Percentiles rank a stretch among this genome's conserved stretches.
phyloP scores from a whole-genome alignment of 2,113 vertebrate genomes.

The Accipiter virgatus region DNA sequence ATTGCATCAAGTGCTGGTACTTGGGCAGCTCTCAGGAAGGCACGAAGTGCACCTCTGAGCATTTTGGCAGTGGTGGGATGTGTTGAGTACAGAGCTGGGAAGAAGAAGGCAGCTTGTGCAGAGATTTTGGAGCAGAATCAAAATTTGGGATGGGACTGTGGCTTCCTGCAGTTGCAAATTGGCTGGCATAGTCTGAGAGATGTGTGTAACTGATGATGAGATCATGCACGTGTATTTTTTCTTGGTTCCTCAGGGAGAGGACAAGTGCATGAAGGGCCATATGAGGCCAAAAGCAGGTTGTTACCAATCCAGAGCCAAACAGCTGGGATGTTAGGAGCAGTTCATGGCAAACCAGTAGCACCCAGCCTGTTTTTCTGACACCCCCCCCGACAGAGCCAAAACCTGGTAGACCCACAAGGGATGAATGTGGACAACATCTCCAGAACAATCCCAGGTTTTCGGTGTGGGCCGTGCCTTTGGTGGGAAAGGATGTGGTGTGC shows the following conservation, averaged over 20 bases:
- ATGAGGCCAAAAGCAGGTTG: neutral
- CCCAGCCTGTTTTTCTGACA: neutral
- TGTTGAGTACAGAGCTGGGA: neutral
- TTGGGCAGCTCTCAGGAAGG: neutral
- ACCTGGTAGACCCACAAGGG: neutral
- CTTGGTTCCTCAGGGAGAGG: neutral
- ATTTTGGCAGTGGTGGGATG: neutral
- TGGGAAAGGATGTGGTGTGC: neutral
- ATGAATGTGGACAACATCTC: neutral
- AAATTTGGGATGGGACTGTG: neutral
- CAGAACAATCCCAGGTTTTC: neutral
- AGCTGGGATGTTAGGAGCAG: neutral
- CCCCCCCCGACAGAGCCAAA: accelerated
- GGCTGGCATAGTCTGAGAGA: neutral
- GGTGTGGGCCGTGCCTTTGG: neutral
- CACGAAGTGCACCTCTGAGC: neutral
- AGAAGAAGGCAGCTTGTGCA: neutral
- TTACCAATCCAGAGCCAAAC: neutral
- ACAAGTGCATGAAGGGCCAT: neutral
- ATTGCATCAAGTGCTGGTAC: neutral
- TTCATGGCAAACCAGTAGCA: neutral
- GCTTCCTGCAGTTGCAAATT: neutral
- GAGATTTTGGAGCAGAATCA: neutral
- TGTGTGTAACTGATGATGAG: neutral
- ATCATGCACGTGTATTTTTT: neutral